A percentile compares a stretch with the other conserved stretches of the same genome.
Evolutionary conservation across 2,888 invertebrate species (phyloP).

Genomic region (Stomorhina lunata): DNA sequence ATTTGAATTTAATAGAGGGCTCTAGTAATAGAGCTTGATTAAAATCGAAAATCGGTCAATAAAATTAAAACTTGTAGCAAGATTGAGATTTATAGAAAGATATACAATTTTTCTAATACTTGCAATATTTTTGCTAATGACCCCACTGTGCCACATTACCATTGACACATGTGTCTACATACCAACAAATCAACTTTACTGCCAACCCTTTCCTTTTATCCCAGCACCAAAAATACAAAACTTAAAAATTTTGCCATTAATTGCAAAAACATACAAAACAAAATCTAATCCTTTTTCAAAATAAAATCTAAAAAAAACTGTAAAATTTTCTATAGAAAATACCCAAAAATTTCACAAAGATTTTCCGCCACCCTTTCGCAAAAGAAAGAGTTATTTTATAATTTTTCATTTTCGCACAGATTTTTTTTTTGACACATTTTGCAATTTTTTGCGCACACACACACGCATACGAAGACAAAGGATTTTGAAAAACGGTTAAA

Average conservation of each 20-base stretch:
- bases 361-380: conserved; percentile 69
- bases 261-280: conserved; percentile 4
- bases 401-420: conserved; percentile 71
- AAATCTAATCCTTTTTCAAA: conserved; percentile 51
- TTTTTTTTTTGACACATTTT: conserved; percentile 68
- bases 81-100: no score
- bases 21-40: no score
- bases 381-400: conserved; percentile 68
- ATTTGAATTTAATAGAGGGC: no score
- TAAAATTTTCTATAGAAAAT: conserved; percentile 49
- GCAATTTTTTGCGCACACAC: conserved; percentile 46
- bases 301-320: conserved; percentile 30
- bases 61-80: no score
- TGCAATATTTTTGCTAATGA: no score
- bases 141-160: conserved; percentile 23
- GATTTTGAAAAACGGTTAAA: conserved; percentile 46
- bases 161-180: background rate
- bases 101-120: no score
- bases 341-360: background rate
- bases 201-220: conserved; percentile 56
- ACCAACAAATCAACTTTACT: background rate
- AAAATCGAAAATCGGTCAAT: no score
- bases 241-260: conserved; percentile 50
- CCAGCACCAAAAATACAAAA: conserved; percentile 7
- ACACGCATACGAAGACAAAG: background rate